Percentiles rank a stretch among this genome's conserved stretches.
Conservation (phyloP, 2,888 invertebrate species). For the Asteroscopus sphinx region DNA sequence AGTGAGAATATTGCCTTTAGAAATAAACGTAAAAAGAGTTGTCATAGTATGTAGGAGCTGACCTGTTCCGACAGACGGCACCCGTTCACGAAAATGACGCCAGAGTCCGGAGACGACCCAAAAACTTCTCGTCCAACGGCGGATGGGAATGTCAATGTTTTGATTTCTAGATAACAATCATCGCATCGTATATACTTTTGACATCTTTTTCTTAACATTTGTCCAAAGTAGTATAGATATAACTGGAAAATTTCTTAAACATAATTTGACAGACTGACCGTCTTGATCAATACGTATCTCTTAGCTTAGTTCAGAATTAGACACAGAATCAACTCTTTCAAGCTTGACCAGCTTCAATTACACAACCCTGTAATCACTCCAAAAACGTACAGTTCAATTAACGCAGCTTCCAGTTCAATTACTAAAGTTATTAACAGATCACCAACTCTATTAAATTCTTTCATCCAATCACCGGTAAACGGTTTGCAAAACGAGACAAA, state of each 20-base stretch:
- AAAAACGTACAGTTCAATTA: conserved; percentile 42
- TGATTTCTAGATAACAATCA: not conserved
- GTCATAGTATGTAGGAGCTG: too few species aligned
- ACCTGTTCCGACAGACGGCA: too few species aligned
- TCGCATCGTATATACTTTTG: too few species aligned
- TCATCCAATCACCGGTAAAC: conserved; percentile 40
- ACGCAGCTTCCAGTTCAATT: conserved; percentile 43
- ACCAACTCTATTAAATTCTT: conserved; percentile 38
- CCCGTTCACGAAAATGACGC: too few species aligned
- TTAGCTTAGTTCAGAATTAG: conserved; percentile 17
- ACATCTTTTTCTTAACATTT: too few species aligned
- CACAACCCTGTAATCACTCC: conserved; percentile 33
- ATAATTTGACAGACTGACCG: too few species aligned
- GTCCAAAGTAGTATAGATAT: too few species aligned
- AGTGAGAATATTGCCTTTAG: too few species aligned
- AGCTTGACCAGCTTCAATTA: conserved; percentile 32
- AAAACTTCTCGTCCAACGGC: not conserved
- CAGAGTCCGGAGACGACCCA: not conserved
- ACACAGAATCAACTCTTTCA: conserved; percentile 18
- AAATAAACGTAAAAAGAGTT: too few species aligned
- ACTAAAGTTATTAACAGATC: conserved; percentile 48
- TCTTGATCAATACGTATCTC: too few species aligned
- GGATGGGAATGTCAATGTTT: conserved; percentile 3
- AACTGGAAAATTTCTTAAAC: too few species aligned
- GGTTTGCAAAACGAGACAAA: conserved; percentile 39